Percentiles rank a stretch among this genome's conserved stretches.
phyloP scores from a whole-genome alignment of 2,797 vertebrate genomes.

The Danio aesculapii region DNA sequence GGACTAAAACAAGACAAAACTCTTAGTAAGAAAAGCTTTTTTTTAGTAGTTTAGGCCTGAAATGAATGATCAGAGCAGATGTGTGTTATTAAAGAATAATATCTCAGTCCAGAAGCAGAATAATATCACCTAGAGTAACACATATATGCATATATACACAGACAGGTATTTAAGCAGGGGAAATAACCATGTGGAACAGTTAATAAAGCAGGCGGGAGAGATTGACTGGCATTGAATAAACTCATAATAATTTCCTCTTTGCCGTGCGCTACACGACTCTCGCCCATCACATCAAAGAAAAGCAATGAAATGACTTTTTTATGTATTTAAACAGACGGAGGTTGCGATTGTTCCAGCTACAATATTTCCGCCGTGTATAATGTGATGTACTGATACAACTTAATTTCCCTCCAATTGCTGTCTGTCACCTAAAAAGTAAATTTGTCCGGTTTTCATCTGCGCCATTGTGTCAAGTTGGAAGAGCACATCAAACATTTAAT shows the following conservation, averaged over 20 bases:
- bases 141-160: conserved; percentile 39
- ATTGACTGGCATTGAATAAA: conserved; percentile 94
- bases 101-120: background rate
- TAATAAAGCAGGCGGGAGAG: conserved; percentile 92
- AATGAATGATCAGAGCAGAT: background rate
- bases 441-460: conserved; percentile 92
- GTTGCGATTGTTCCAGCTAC: conserved; percentile 95
- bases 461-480: conserved; percentile 86
- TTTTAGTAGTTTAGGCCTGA: background rate
- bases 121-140: conserved; percentile 47
- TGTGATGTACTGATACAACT: conserved; percentile 90
- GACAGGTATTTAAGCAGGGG: conserved; percentile 67
- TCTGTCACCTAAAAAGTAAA: conserved; percentile 94
- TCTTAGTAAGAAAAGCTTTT: background rate
- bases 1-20: too few relatives aligned
- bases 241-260: conserved; percentile 94
- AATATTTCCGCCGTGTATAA: conserved; percentile 93
- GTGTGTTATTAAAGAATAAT: background rate
- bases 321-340: conserved; percentile 97
- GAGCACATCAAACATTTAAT: conserved; percentile 87
- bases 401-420: conserved; percentile 95
- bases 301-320: conserved; percentile 86
- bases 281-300: conserved; percentile 98
- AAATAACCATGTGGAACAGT: conserved; percentile 93
- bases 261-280: conserved; percentile 88